Evolutionary conservation across 2,888 invertebrate species (phyloP), one percentile per base, ranked within the genome.

Genomic region (Eupithecia tripunctaria): DNA sequence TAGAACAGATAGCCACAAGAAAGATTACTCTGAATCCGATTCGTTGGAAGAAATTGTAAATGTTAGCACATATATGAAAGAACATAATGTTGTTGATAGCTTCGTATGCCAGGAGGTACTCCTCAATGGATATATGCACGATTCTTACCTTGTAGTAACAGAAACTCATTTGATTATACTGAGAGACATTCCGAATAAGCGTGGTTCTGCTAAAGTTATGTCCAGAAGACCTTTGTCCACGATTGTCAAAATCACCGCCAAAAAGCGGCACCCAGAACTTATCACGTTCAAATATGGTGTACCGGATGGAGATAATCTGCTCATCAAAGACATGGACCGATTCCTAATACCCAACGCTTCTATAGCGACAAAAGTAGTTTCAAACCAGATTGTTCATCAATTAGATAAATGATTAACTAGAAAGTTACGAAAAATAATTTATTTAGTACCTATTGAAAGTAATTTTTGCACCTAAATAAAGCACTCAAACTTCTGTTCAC

Each of bases 241-340:
- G 68, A 98, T 99, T 82, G 98, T 99, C 12, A 99, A 98, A 94
- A 99, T 99, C 76, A 99, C 99, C 0, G 99, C 99, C 15, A 98
- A 99, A 88, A 99, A 99, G 89, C 96, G 97, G 72, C 97, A 98
- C 88, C 99, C 99, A 0, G 98, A 99, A 91, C 94, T 99, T 82
- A 99, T 99, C 77, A 99, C 99, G 0, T 99, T 99, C 89, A 98
- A 99, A 89, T 99, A 99, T 88, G 99, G 99, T 6, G 95, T 96
- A 72, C 97, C 97, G 2, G 97, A 97, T 86, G 97, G 97, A 66
- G 97, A 97, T 82, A 96, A 96, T 62, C 93, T 98, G 51, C 95
- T 97, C 74, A 97, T 98, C 74, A 97, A 94, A 82, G 98, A 98
- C 88, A 97, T 98, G 97, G 98, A 98, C 91, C 95, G 97, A 79